These are phyloP conservation scores for Zaprionus inermis DNA, from an alignment of 1,140 invertebrate species.

Conservation along the genomic window DNA sequence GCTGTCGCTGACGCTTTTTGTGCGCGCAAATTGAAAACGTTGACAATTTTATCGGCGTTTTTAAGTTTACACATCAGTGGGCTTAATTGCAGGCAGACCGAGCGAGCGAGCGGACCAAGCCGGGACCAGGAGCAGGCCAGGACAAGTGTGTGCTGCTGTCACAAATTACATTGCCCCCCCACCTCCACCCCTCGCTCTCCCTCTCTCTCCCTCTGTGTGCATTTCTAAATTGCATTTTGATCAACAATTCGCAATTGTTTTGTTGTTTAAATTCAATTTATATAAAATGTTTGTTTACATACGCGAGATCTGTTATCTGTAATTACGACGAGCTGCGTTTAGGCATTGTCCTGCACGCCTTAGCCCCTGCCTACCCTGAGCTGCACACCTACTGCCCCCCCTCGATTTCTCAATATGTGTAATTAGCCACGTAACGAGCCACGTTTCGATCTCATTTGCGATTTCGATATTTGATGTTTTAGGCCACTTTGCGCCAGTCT, in stretches of 20 bases:
- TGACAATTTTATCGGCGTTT: slow-evolving; percentile 81
- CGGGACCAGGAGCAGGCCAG: background rate
- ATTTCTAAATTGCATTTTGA: slow-evolving; percentile 81
- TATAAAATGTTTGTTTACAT: slow-evolving; percentile 54
- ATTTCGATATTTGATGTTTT: slow-evolving; percentile 35
- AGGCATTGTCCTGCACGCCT: slow-evolving; percentile 37
- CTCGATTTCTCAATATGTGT: slow-evolving; percentile 27
- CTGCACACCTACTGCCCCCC: background rate
- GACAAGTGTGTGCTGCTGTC: slow-evolving; percentile 2
- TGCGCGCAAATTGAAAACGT: slow-evolving; percentile 76
- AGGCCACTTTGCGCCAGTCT: slow-evolving; percentile 7
- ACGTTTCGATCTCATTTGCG: slow-evolving; percentile 48
- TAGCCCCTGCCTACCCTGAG: background rate
- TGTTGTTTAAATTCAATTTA: slow-evolving; percentile 79
- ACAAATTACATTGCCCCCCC: slow-evolving; percentile 17
- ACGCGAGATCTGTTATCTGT: slow-evolving; percentile 65
- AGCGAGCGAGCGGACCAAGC: slow-evolving; percentile 28
- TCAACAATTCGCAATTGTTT: slow-evolving; percentile 78
- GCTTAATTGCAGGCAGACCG: slow-evolving; percentile 60
- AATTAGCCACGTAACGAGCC: slow-evolving; percentile 44
- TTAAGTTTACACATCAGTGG: slow-evolving; percentile 83
- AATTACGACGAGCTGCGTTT: slow-evolving; percentile 61
- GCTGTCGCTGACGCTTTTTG: slow-evolving; percentile 62
- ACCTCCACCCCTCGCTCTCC: slow-evolving; percentile 5
- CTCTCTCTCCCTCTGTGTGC: slow-evolving; percentile 7